These are phyloP conservation scores for Hedya salicella DNA, from an alignment of 2,888 invertebrate genomes.

Conservation along the genomic window DNA sequence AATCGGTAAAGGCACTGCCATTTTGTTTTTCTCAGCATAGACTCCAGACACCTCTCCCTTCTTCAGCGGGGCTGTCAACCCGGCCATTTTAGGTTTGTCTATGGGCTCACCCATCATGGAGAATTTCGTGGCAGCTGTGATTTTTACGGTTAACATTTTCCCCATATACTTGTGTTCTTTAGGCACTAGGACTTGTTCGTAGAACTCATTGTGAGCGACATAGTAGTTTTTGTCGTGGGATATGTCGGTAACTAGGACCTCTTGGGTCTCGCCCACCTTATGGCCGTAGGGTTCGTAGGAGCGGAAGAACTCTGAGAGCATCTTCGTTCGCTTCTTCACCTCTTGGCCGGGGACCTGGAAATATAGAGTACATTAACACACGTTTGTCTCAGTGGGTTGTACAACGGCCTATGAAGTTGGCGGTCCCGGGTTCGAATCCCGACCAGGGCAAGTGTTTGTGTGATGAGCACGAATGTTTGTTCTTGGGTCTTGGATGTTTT, in stretches of 20 bases:
- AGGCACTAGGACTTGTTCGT: constrained; percentile 95
- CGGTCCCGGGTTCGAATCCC: too few species aligned
- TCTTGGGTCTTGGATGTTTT: too few species aligned
- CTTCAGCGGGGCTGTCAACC: constrained; percentile 80
- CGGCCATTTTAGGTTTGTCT: constrained; percentile 82
- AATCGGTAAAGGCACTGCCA: constrained; percentile 64
- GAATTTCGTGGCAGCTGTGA: constrained; percentile 89
- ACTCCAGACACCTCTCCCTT: constrained; percentile 85
- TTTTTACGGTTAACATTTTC: constrained; percentile 91
- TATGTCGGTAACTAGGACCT: constrained; percentile 96
- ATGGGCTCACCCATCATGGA: constrained; percentile 90
- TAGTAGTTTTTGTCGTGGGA: constrained; percentile 95
- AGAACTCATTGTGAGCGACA: constrained; percentile 97
- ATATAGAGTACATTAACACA: not conserved
- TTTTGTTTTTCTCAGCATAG: constrained; percentile 53
- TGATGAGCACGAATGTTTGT: too few species aligned
- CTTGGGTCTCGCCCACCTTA: constrained; percentile 87
- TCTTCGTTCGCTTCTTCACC: constrained; percentile 96
- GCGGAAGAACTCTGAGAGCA: constrained; percentile 94
- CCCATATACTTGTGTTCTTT: constrained; percentile 92
- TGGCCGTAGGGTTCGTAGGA: constrained; percentile 94
- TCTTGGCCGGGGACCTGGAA: constrained; percentile 90
- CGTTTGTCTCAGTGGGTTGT: too few species aligned
- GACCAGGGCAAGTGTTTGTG: too few species aligned
- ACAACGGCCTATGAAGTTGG: too few species aligned